Evolutionary conservation across 2,113 vertebrate species (phyloP), one percentile per base, ranked within the genome.

Genomic region (Agapornis roseicollis): DNA sequence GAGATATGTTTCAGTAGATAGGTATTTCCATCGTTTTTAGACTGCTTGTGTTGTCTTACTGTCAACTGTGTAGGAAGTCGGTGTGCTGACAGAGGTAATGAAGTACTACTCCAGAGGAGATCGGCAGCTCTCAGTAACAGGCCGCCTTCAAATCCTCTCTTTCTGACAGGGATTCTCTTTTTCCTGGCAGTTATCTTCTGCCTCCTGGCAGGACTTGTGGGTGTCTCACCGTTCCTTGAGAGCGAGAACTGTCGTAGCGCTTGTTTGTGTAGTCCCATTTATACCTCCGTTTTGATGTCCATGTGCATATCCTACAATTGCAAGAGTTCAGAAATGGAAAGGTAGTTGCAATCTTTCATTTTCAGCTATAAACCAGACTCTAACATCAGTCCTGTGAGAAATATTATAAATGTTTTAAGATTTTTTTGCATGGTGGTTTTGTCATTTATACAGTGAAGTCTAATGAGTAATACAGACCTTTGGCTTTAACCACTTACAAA

Each of bases 201-300:
- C 33, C 18, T 77, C 22, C 39, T 58, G 42, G 28, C 70, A 82
- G 42, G 47, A 25, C 47, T 73, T 73, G 47, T 0, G 1, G 22
- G 7, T 66, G 11, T 63, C 49, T 69, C 3, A 0, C 31, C 15
- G 0, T n/a, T 70, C 31, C 37, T 37, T 3, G 0, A 53, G 31
- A 71, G 27, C 1, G 0, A 60, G n/a, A 71, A 20, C 5, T 46
- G 28, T 35, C 49, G 35, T 18, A 70, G 31, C 1, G 0, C 55
- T 46, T 52, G 18, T 17, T 44, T 17, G 23, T 71, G 35, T 39
- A 31, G 55, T 49, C n/a, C 17, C 28, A 5, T 56, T 49, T 55
- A 23, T 9, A 7, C 31, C 46, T 66, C 3, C 1, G 14, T 20
- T 71, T 61, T 29, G 20, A 35, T 56, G 22, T 42, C 50, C 15